These are phyloP conservation scores for Schizopygopsis pylzovi DNA, from an alignment of 2,797 vertebrate species.

Conservation along the genomic window DNA sequence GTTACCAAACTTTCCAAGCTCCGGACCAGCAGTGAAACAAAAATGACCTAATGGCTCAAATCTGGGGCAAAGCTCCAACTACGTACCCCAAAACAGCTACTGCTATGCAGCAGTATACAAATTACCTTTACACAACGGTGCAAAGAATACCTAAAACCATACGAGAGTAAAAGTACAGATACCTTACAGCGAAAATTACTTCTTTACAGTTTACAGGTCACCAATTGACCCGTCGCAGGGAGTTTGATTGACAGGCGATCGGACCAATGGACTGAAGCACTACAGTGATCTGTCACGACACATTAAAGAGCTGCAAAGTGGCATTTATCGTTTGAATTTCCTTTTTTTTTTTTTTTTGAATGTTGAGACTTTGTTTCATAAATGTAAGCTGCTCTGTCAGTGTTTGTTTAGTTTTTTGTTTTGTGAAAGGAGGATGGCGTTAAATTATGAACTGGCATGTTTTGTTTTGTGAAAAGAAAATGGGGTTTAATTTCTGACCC, in stretches of 20 bases:
- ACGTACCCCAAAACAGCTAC: neutral
- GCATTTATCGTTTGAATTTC: no score
- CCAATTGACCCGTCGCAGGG: neutral
- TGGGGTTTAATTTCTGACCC: no score
- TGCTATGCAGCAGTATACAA: neutral
- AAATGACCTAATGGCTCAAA: neutral
- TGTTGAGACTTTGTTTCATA: neutral
- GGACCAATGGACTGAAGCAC: neutral
- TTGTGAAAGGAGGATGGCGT: no score
- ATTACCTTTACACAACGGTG: neutral
- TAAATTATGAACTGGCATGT: no score
- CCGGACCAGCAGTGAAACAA: no score
- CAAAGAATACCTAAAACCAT: neutral
- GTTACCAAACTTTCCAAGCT: neutral
- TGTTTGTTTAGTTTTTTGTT: no score
- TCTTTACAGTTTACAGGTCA: no score
- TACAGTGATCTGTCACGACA: neutral
- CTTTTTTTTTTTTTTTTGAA: no score
- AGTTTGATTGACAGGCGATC: neutral
- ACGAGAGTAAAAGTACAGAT: neutral
- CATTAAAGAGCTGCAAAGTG: neutral
- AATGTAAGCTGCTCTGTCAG: neutral
- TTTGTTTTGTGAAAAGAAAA: no score
- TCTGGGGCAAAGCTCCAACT: no score
- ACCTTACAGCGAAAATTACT: neutral